A percentile compares a stretch with the other conserved stretches of the same genome.
These are phyloP conservation scores for Champsocephalus gunnari DNA, from an alignment of 2,797 vertebrate genomes.

Conservation along the genomic window DNA sequence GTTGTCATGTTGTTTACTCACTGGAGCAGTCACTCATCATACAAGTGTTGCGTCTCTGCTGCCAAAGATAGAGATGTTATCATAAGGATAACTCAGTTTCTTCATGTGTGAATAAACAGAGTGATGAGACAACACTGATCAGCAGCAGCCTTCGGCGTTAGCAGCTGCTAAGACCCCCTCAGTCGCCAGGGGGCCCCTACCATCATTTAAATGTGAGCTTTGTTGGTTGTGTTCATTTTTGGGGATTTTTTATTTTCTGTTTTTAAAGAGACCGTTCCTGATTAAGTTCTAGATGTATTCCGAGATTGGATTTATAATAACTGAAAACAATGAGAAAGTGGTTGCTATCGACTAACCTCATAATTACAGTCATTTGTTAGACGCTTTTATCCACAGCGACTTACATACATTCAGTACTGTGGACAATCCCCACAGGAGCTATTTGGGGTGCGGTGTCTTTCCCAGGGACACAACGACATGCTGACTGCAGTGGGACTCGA, in stretches of 20 bases:
- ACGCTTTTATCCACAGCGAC: too few species aligned
- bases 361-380: too few species aligned
- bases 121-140: slow-evolving; percentile 17
- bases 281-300: background rate
- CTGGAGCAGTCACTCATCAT: background rate
- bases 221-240: background rate
- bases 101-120: slow-evolving; percentile 18
- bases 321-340: too few species aligned
- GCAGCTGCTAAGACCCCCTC: slow-evolving; percentile 32
- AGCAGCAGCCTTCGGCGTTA: background rate
- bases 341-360: too few species aligned
- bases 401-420: too few species aligned
- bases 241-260: background rate
- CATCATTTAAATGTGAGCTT: slow-evolving; percentile 5
- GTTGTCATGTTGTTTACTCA: background rate
- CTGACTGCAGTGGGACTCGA: too few species aligned
- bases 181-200: background rate
- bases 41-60: background rate
- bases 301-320: background rate
- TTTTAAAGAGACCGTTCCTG: background rate
- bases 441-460: too few species aligned
- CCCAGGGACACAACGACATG: too few species aligned
- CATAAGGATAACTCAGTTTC: background rate
- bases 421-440: too few species aligned
- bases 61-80: slow-evolving; percentile 6